Evolutionary conservation across 2,113 vertebrate genomes (phyloP), one percentile per base, ranked within the genome.

Genomic region (Nannospalax galili): DNA sequence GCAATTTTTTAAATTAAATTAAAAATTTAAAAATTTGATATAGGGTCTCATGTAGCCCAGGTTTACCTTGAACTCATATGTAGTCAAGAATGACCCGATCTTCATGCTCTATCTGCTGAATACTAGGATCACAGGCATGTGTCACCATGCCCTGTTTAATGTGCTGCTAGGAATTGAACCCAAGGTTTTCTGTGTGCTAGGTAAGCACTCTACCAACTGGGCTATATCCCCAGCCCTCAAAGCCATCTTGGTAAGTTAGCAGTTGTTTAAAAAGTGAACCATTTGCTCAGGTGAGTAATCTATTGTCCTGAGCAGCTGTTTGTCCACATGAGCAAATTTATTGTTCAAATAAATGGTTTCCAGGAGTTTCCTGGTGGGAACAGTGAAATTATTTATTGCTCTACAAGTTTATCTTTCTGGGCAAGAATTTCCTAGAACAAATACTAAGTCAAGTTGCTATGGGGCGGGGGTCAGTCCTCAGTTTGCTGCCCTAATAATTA

Each of bases 261-360:
- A 74, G 81, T 79, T 78, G 73, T 75, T 92, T 94, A 75, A 74
- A 60, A 64, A 94, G n/a, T 45, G 45, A 94, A 79, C 28, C 89
- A 79, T 89, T 70, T 73, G 72, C 62, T 11, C 45, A 78, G 73
- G 40, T 82, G 70, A 84, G 37, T 62, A 84, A 90, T 73, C 37
- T 62, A 45, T 56, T 85, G 56, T 82, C 69, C 60, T 12, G 42
- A 86, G 85, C 88, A 96, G 11, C 22, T n/a, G 0, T 94, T 64
- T 94, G 82, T 22, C 80, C n/a, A 78, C 69, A 70, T 48, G 48
- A 94, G n/a, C 70, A 89, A 82, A 91, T 67, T 94, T 69, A 69
- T 20, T 95, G 30, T 80, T 80, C 67, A 93, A 58, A 94, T 92
- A 90, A 94, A 90, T 40, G 70, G n/a, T 70, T 91, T 95, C 35